Conservation (phyloP, 2,113 vertebrate species). For the Lamprotornis superbus region DNA sequence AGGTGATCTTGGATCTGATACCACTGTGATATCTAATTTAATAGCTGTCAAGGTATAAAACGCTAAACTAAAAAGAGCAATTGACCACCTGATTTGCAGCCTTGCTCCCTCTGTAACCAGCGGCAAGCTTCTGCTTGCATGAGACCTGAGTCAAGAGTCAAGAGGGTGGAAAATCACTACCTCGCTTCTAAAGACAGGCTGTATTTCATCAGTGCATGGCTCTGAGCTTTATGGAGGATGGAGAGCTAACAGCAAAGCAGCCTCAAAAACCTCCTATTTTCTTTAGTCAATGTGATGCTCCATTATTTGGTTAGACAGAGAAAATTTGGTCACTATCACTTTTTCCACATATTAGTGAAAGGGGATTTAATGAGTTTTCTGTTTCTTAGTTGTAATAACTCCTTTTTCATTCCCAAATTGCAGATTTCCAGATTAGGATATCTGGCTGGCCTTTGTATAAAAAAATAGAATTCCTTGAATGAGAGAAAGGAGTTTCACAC, state of each 20-base stretch:
- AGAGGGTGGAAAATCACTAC: background rate
- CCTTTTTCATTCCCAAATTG: background rate
- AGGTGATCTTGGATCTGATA: background rate
- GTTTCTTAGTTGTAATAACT: background rate
- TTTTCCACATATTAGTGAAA: background rate
- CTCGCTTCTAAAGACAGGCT: background rate
- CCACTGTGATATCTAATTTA: background rate
- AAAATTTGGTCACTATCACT: background rate
- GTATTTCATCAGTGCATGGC: background rate
- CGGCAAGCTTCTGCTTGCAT: background rate
- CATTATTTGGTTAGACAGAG: background rate
- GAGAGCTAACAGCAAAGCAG: background rate
- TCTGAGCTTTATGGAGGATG: background rate
- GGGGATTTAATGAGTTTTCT: background rate
- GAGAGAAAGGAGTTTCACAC: background rate
- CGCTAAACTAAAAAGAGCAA: background rate
- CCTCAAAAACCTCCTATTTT: background rate
- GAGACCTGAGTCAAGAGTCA: background rate
- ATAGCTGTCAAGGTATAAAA: background rate
- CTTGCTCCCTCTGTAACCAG: background rate
- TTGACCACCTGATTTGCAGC: background rate
- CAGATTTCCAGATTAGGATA: background rate
- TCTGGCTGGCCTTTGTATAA: background rate
- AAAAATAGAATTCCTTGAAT: background rate
- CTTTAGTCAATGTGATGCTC: background rate